A percentile compares a stretch with the other conserved stretches of the same genome.
phyloP scores from a whole-genome alignment of 2,888 invertebrate species.

The Nymphalis urticae region DNA sequence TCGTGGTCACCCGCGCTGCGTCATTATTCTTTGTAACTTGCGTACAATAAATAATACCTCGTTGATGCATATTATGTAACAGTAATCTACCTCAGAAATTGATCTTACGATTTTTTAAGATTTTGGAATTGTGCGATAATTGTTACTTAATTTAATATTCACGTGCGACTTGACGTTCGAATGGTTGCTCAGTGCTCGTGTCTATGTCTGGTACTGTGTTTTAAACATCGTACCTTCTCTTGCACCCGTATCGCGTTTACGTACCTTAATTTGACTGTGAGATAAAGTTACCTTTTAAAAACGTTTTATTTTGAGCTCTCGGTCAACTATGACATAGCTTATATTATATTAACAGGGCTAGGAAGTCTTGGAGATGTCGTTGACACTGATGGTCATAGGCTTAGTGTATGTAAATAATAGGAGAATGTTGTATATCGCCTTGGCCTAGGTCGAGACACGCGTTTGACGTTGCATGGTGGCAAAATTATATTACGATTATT shows the following conservation, averaged over 20 bases:
- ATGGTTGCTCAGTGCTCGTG: conserved; percentile 73
- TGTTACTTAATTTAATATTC: conserved; percentile 78
- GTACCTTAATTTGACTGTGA: conserved; percentile 74
- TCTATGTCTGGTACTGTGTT: conserved; percentile 65
- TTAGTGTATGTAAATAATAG: conserved; percentile 80
- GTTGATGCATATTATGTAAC: conserved; percentile 77
- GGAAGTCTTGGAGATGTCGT: conserved; percentile 73
- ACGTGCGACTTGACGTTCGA: conserved; percentile 63
- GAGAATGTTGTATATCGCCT: conserved; percentile 76
- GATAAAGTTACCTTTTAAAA: conserved; percentile 74
- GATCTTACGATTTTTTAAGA: conserved; percentile 79
- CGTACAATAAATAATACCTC: conserved; percentile 75
- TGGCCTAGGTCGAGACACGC: conserved; percentile 78
- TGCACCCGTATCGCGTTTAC: conserved; percentile 59
- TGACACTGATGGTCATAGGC: conserved; percentile 80
- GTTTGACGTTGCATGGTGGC: conserved; percentile 68
- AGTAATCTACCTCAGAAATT: conserved; percentile 79
- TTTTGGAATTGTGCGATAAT: conserved; percentile 75
- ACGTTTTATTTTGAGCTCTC: conserved; percentile 72
- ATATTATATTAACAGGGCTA: conserved; percentile 69
- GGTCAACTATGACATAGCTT: conserved; percentile 68
- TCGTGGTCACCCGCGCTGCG: conserved; percentile 37
- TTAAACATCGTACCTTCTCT: conserved; percentile 63
- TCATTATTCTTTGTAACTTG: conserved; percentile 54
- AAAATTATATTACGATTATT: conserved; percentile 48